phyloP scores from a whole-genome alignment of 2,113 vertebrate species.

The Macroglossus sobrinus region DNA sequence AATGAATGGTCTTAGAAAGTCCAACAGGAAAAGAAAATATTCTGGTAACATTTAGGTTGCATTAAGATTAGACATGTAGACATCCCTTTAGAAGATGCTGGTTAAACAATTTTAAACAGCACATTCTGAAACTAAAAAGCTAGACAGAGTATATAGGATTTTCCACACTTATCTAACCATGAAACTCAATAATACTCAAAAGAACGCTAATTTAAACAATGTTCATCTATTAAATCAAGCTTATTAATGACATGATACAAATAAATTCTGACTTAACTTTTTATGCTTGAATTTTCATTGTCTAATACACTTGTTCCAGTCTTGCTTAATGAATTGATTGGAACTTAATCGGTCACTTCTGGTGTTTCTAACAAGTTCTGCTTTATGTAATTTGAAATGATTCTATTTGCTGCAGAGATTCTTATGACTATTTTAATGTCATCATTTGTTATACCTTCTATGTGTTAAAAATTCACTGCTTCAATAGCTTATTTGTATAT shows the following conservation, averaged over 20 bases:
- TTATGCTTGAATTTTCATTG: not conserved
- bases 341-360: not conserved
- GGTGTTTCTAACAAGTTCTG: not conserved
- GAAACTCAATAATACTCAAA: not conserved
- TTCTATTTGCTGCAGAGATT: not conserved
- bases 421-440: not conserved
- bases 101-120: not conserved
- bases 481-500: not conserved
- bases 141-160: not conserved
- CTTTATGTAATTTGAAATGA: not conserved
- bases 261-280: not conserved
- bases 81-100: not conserved
- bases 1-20: not conserved
- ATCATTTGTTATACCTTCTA: not conserved
- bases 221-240: not conserved
- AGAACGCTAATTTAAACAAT: not conserved
- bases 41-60: not conserved
- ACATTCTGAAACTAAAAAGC: not conserved
- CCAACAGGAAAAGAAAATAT: not conserved
- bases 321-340: not conserved
- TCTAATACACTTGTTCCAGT: not conserved
- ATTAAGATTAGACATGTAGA: not conserved
- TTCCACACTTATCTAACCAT: not conserved
- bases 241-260: not conserved
- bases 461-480: not conserved